These are phyloP conservation scores for Bombus impatiens DNA, from an alignment of 1,140 invertebrate genomes.

Conservation along the genomic window DNA sequence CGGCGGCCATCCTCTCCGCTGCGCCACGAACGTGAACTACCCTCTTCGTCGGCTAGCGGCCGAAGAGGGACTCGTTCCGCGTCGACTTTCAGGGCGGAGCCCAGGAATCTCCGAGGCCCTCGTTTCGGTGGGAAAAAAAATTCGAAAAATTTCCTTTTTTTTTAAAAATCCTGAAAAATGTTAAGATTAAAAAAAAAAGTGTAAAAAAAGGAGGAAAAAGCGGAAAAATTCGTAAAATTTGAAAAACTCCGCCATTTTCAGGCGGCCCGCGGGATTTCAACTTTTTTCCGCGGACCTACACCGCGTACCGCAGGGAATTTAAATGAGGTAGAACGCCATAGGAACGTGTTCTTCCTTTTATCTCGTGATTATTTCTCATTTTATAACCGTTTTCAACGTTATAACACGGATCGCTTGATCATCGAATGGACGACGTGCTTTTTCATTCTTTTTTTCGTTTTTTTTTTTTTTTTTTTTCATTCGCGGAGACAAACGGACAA, in stretches of 20 bases:
- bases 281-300: background rate
- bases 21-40: conserved; percentile 63
- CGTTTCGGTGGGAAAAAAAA: conserved; percentile 50
- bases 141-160: conserved; percentile 53
- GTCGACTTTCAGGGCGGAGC: conserved; percentile 78
- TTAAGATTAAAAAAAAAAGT: conserved; percentile 10
- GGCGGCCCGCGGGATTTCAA: background rate
- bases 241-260: conserved; percentile 14
- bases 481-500: background rate
- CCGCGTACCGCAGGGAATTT: background rate
- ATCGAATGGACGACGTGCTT: background rate
- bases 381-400: background rate
- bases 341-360: background rate
- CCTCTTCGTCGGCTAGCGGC: conserved; percentile 66
- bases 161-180: background rate
- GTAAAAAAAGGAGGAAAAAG: conserved; percentile 49
- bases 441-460: background rate
- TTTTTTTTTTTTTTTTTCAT: background rate
- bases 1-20: conserved; percentile 66
- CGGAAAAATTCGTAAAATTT: conserved; percentile 36
- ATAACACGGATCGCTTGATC: background rate
- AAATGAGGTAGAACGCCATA: background rate
- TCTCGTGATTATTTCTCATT: conserved; percentile 1
- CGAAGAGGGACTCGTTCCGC: conserved; percentile 68
- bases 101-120: conserved; percentile 70